These are phyloP conservation scores for Cephus cinctus DNA, from an alignment of 1,140 invertebrate genomes.

Conservation along the genomic window DNA sequence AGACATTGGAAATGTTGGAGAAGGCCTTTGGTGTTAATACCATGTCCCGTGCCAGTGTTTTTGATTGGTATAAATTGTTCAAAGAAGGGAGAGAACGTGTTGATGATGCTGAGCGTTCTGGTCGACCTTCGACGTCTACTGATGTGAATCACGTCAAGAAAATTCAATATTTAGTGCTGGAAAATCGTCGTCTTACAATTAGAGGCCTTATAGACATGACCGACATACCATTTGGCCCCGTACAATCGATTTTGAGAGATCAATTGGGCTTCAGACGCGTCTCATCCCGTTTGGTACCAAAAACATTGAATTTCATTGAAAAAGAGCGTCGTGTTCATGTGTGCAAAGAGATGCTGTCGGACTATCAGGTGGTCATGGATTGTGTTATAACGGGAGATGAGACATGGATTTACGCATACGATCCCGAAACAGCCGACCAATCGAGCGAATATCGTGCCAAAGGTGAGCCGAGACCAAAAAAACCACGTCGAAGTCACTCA, in stretches of 20 bases:
- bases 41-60: too few relatives aligned
- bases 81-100: too few relatives aligned
- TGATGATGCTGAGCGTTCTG: constrained; percentile 19
- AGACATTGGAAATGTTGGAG: too few relatives aligned
- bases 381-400: constrained; percentile 27
- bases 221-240: too few relatives aligned
- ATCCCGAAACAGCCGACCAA: constrained; percentile 26
- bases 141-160: constrained; percentile 6
- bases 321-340: too few relatives aligned
- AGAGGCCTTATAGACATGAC: constrained; percentile 7
- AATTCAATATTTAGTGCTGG: constrained; percentile 14
- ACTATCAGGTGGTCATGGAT: constrained; percentile 5
- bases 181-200: constrained; percentile 13
- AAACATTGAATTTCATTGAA: too few relatives aligned
- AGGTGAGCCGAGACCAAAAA: constrained; percentile 24
- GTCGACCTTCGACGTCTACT: constrained; percentile 21
- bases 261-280: too few relatives aligned
- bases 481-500: constrained; percentile 22
- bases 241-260: too few relatives aligned
- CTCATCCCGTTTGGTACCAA: too few relatives aligned
- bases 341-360: too few relatives aligned
- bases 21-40: too few relatives aligned
- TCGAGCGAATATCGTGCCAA: constrained; percentile 22
- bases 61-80: background rate
- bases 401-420: constrained; percentile 25